These are phyloP conservation scores for Megaleporinus macrocephalus DNA, from an alignment of 2,113 vertebrate genomes.

Conservation along the genomic window DNA sequence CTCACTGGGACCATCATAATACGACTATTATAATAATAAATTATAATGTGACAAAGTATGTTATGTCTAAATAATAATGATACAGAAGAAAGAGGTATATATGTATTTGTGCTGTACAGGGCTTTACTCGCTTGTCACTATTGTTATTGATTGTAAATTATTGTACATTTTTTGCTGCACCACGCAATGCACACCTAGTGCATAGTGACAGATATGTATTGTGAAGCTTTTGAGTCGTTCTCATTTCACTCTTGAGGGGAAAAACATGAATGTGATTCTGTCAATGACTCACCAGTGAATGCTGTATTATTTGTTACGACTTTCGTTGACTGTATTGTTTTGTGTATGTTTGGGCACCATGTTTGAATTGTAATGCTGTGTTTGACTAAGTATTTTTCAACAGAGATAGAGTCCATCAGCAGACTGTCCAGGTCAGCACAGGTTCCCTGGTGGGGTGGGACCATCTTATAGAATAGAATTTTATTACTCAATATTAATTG, in stretches of 20 bases:
- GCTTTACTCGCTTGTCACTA: slow-evolving; percentile 21
- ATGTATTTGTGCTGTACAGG: slow-evolving; percentile 27
- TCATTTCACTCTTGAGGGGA: neutral
- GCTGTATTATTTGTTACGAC: slow-evolving; percentile 60
- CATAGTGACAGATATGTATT: slow-evolving; percentile 19
- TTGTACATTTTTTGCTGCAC: slow-evolving; percentile 41
- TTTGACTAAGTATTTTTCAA: neutral
- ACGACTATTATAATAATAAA: neutral
- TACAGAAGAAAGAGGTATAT: neutral
- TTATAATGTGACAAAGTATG: neutral
- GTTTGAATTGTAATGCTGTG: slow-evolving; percentile 48
- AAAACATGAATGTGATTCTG: slow-evolving; percentile 62
- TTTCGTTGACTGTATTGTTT: slow-evolving; percentile 19
- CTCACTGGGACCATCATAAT: neutral
- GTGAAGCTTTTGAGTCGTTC: slow-evolving; percentile 33
- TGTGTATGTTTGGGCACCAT: slow-evolving; percentile 47
- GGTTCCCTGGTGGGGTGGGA: neutral
- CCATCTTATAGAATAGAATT: neutral
- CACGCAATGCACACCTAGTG: neutral
- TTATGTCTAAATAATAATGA: slow-evolving; percentile 6
- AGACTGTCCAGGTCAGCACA: slow-evolving; percentile 44
- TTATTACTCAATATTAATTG: neutral
- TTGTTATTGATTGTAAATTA: slow-evolving; percentile 34
- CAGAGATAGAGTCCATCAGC: slow-evolving; percentile 5
- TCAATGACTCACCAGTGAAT: slow-evolving; percentile 57